Evolutionary conservation across 1,140 invertebrate genomes (phyloP).

Genomic region (Pachypsylla venusta): DNA sequence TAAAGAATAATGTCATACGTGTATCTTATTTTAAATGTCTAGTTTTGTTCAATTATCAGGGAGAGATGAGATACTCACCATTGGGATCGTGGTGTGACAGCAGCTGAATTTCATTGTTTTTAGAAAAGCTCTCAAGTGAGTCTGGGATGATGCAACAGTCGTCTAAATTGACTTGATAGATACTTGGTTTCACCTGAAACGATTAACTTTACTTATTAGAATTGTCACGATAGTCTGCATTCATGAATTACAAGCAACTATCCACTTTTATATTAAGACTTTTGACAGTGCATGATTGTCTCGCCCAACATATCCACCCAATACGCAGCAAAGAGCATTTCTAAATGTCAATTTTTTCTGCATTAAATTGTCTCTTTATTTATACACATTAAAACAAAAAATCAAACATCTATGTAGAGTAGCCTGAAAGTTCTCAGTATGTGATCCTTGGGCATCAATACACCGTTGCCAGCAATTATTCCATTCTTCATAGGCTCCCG

Average conservation of each 20-base stretch:
- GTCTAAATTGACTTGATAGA: constrained; percentile 89
- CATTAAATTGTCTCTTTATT: constrained; percentile 4
- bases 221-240: neutral
- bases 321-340: neutral
- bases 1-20: too few species aligned
- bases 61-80: constrained; percentile 38
- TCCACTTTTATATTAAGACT: neutral
- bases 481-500: too few species aligned
- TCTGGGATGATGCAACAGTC: constrained; percentile 91
- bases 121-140: constrained; percentile 74
- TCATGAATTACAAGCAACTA: neutral
- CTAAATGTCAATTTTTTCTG: neutral
- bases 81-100: constrained; percentile 88
- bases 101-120: constrained; percentile 78
- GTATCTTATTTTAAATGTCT: neutral
- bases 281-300: neutral
- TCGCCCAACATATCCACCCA: neutral
- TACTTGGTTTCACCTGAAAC: constrained; percentile 62
- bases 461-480: too few species aligned
- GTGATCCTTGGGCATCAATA: too few species aligned
- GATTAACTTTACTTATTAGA: constrained; percentile 13
- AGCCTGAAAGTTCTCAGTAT: too few species aligned
- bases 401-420: too few species aligned
- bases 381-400: too few species aligned
- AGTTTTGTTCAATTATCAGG: neutral